Evolutionary conservation across 35 echinoderm and acorn worm genomes (phyloP), one percentile per base, ranked within the genome.

Genomic region (Chiridota heheva): DNA sequence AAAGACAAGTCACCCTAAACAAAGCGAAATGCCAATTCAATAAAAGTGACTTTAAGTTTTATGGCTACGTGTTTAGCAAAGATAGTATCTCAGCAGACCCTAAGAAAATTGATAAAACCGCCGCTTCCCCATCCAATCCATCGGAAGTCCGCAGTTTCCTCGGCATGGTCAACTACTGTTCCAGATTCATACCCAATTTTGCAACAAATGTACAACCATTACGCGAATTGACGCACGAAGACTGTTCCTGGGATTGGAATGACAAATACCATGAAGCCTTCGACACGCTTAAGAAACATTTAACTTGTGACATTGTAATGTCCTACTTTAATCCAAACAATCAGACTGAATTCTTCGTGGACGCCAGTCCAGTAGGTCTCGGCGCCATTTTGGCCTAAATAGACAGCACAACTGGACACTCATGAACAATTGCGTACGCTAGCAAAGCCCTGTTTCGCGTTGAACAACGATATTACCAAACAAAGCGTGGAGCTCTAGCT

Each of bases 131-230:
- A 8, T 22, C 33, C 15, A 82, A 82, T 15, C 28, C 0, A 33
- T 31, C 58, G 1, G 79, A 82, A 4, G 63, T 47, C 2, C 66
- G 42, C 27, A 89, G 86, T 32, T 89, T 89, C 10, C 66, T 89
- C 37, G 81, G 49, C 42, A 70, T 91, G 81, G 81, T 68, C 18
- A 84, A 76, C 20, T 88, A 90, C 78, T 90, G 78, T 77, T 70
- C 57, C 24, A 39, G 80, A 1, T 90, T 90, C 10, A 83, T 90
- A 12, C 87, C 87, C 4, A 59, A 76, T 29, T 51, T 82, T 4
- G 69, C 69, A 29, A 82, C 87, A 10, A 61, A 75, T 45, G 57
- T 32, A 8, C 76, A 36, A 71, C 88, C 81, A 0, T 34, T 86
- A 17, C 61, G 81, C 20, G 61, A 85, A 25, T 82, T 91, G 1